These are phyloP conservation scores for Tympanuchus pallidicinctus DNA, from an alignment of 2,113 vertebrate genomes.

Conservation along the genomic window DNA sequence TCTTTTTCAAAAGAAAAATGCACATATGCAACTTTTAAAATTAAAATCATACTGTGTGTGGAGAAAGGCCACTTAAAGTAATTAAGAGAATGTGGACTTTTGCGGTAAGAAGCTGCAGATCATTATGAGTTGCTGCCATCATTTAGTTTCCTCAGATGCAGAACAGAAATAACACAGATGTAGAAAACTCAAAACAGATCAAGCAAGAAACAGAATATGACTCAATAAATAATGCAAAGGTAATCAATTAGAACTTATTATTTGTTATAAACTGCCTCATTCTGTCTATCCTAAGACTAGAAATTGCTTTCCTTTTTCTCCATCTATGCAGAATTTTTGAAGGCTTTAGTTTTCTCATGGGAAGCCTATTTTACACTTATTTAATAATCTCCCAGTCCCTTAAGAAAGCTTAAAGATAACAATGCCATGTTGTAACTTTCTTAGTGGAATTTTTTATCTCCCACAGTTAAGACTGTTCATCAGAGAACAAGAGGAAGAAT, in stretches of 20 bases:
- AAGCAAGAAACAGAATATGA: constrained; percentile 24
- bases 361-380: not conserved
- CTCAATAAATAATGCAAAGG: constrained; percentile 30
- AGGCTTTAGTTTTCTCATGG: not conserved
- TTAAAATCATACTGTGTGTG: constrained; percentile 34
- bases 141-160: constrained; percentile 30
- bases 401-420: not conserved
- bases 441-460: not conserved
- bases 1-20: constrained; percentile 63
- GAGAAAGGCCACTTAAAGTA: constrained; percentile 49
- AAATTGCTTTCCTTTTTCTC: not conserved
- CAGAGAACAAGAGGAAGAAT: not conserved
- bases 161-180: constrained; percentile 38
- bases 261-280: not conserved
- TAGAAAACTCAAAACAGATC: not conserved
- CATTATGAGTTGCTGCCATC: not conserved
- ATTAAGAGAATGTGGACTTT: constrained; percentile 22
- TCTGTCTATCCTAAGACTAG: not conserved
- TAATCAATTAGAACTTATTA: not conserved
- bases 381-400: not conserved
- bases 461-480: not conserved
- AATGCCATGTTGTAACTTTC: not conserved
- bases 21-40: not conserved
- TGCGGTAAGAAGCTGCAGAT: constrained; percentile 31
- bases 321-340: not conserved